phyloP scores from a whole-genome alignment of 2,797 vertebrate genomes.

The Chaetophractus vellerosus region DNA sequence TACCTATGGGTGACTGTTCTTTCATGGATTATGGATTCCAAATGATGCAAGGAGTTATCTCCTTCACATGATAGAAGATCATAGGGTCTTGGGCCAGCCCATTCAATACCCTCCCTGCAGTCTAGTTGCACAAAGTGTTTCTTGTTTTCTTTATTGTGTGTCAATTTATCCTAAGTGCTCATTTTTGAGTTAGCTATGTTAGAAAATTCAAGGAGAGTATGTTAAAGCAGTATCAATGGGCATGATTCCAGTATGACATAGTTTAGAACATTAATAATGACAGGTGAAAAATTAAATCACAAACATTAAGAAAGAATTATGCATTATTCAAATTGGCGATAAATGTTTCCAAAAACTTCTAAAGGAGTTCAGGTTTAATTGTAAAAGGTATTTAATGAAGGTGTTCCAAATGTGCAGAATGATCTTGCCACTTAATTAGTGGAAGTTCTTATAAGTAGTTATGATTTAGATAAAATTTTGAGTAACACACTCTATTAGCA shows the following conservation, averaged over 20 bases:
- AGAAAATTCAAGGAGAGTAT: neutral
- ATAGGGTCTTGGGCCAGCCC: neutral
- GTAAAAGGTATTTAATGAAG: conserved; percentile 7
- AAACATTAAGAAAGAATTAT: neutral
- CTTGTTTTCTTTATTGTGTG: neutral
- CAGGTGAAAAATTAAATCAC: neutral
- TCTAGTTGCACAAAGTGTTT: neutral
- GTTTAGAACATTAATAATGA: neutral
- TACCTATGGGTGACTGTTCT: neutral
- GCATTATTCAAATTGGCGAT: neutral
- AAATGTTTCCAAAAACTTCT: neutral
- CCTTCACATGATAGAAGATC: neutral
- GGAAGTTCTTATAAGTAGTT: neutral
- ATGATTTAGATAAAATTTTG: neutral
- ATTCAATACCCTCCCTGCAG: neutral
- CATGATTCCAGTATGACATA: neutral
- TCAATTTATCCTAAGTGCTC: neutral
- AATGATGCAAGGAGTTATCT: neutral
- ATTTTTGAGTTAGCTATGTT: neutral
- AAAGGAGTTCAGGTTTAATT: neutral
- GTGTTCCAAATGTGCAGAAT: neutral
- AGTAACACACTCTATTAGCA: neutral
- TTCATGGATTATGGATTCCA: neutral
- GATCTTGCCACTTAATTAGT: neutral
- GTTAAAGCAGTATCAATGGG: neutral